Evolutionary conservation across 2,888 invertebrate species (phyloP).

Genomic region (Drosophila ezoana): DNA sequence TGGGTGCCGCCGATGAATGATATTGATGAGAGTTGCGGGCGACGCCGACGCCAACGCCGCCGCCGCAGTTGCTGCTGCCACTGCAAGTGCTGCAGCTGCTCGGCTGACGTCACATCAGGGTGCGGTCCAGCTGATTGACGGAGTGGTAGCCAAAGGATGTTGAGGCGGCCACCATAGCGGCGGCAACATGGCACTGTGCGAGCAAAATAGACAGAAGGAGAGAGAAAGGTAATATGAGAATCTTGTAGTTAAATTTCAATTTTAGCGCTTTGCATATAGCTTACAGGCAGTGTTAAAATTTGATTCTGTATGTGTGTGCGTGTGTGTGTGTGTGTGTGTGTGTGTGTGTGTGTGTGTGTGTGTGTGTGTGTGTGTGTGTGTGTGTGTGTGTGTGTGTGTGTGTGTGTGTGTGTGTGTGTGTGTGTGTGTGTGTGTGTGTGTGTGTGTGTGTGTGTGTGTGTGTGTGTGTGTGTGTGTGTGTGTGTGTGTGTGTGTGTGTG

Average conservation of each 20-base stretch:
- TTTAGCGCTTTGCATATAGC: constrained; percentile 52
- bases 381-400: constrained; percentile 5
- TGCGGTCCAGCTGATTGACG: constrained; percentile 84
- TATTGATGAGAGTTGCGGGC: constrained; percentile 69
- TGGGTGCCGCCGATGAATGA: constrained; percentile 65
- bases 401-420: constrained; percentile 22
- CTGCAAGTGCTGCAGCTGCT: constrained; percentile 85
- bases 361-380: constrained; percentile 16
- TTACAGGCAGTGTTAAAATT: constrained; percentile 68
- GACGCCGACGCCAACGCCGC: constrained; percentile 47
- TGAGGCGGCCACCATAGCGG: constrained; percentile 85
- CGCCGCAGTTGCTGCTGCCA: constrained; percentile 84
- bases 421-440: constrained; percentile 7
- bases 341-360: constrained; percentile 12
- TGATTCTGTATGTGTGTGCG: constrained; percentile 17
- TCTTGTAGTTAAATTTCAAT: constrained; percentile 43
- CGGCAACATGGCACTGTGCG: constrained; percentile 84
- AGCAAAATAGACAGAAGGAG: not conserved
- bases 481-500: constrained; percentile 17
- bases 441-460: constrained; percentile 25
- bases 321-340: constrained; percentile 16
- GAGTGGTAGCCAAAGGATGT: constrained; percentile 85
- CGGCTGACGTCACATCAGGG: constrained; percentile 85
- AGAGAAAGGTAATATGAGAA: constrained; percentile 35
- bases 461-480: constrained; percentile 14